Percentiles rank a stretch among this genome's conserved stretches.
Evolutionary conservation across 2,797 vertebrate species (phyloP).

Genomic region (Myotis planiceps): DNA sequence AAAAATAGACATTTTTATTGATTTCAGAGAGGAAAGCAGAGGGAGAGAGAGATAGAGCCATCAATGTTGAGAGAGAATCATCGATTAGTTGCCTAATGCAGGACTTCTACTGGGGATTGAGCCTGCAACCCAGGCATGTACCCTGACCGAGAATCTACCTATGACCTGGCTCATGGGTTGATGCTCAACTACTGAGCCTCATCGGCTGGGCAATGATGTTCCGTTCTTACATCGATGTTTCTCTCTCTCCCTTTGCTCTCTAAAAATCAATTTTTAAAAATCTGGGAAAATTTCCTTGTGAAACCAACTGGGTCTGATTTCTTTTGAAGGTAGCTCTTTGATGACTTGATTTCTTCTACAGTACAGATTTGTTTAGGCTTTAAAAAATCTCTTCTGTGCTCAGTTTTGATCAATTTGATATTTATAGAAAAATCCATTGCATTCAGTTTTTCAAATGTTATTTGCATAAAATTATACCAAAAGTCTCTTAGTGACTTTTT

Average conservation of each 20-base stretch:
- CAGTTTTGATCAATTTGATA: constrained; percentile 27
- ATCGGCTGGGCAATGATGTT: neutral
- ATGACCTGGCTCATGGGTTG: no score
- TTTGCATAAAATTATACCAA: neutral
- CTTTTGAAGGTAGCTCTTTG: neutral
- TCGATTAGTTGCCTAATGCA: no score
- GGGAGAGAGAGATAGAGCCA: no score
- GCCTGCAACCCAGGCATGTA: no score
- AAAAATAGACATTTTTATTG: no score
- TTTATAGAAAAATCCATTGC: neutral
- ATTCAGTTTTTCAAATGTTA: neutral
- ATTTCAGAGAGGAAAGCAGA: no score
- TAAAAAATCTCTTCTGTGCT: neutral
- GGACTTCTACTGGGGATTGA: no score
- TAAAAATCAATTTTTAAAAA: neutral
- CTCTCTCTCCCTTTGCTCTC: neutral
- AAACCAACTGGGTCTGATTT: neutral
- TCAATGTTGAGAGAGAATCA: no score
- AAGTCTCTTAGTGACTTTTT: neutral
- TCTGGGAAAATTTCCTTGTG: neutral
- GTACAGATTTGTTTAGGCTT: neutral
- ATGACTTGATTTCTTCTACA: neutral
- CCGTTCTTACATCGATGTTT: neutral
- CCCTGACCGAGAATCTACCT: no score
- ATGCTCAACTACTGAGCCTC: no score